Percentiles rank a stretch among this genome's conserved stretches.
These are phyloP conservation scores for Clepsis dumicolana DNA, from an alignment of 2,888 invertebrate species.

Conservation along the genomic window DNA sequence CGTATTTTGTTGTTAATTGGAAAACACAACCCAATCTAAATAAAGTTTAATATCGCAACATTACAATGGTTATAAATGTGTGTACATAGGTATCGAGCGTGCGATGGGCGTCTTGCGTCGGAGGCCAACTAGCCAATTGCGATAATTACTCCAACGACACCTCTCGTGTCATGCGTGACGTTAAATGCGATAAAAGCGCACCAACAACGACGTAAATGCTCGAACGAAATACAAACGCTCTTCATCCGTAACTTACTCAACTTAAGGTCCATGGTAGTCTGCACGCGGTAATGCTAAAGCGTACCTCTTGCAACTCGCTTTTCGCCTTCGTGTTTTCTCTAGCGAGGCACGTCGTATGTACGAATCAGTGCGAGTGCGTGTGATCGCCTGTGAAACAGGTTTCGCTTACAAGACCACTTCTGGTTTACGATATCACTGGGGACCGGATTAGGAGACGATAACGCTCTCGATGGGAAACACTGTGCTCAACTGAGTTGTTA, in stretches of 20 bases:
- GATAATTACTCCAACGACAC: constrained; percentile 83
- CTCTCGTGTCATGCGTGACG: constrained; percentile 81
- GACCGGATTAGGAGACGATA: constrained; percentile 84
- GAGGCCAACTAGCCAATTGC: constrained; percentile 84
- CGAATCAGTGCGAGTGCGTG: constrained; percentile 61
- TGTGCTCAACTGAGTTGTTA: constrained; percentile 76
- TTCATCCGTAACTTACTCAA: constrained; percentile 53
- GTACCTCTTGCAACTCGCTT: constrained; percentile 58
- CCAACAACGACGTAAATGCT: constrained; percentile 64
- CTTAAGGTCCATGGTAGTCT: constrained; percentile 62
- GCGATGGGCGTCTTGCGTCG: constrained; percentile 79
- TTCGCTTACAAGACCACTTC: constrained; percentile 79
- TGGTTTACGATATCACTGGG: constrained; percentile 80
- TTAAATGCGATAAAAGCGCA: constrained; percentile 62
- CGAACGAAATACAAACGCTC: constrained; percentile 53
- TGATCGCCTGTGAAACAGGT: constrained; percentile 77
- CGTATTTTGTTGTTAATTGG: constrained; percentile 12
- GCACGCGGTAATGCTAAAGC: constrained; percentile 53
- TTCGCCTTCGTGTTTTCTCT: constrained; percentile 71
- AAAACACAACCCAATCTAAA: constrained; percentile 20
- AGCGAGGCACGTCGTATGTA: constrained; percentile 59
- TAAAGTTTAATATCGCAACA: constrained; percentile 19
- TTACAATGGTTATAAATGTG: constrained; percentile 44
- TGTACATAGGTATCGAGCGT: constrained; percentile 58
- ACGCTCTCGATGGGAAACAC: constrained; percentile 76